Evolutionary conservation across 37 sponge, comb jelly and placozoan species (phyloP), one percentile per base, ranked within the genome.

Genomic region (Sycon ciliatum): DNA sequence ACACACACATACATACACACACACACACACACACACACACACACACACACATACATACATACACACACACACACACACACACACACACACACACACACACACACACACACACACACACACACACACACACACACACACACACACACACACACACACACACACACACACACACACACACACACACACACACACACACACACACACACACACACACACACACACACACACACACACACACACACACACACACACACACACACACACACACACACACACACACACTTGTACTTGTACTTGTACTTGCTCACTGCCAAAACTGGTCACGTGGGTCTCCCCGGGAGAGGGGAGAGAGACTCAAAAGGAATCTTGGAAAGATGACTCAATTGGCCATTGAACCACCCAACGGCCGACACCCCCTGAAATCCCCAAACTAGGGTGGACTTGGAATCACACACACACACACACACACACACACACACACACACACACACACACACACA

Each of bases 171-270:
- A 42, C 13, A 42, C 13, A 13, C 49, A 13, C 49, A 13, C 49
- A 13, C 49, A 13, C 49, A 13, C 49, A 13, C 49, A 13, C 49
- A 13, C 49, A 42, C 49, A 42, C 49, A 42, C 49, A 42, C 49
- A 42, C 49, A 42, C 49, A 42, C 49, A 42, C 49, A 42, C 49
- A 42, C 49, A 42, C 49, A 42, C 49, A 42, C 49, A 42, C 49
- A 42, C 49, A 42, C 49, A 13, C 49, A 42, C 49, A 42, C 49
- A 42, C 49, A 42, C 49, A 42, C 49, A 42, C 49, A 42, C 49
- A 42, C 49, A 42, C 49, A 42, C 49, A 42, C 49, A 42, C 49
- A 42, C 49, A 42, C 49, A 42, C 49, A 42, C 49, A 42, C 49
- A 42, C 49, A 42, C 49, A 42, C 49, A 42, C 49, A 42, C 49